Evolutionary conservation across 2,797 vertebrate genomes (phyloP), one percentile per base, ranked within the genome.

Genomic region (Lycodopsis pacificus): DNA sequence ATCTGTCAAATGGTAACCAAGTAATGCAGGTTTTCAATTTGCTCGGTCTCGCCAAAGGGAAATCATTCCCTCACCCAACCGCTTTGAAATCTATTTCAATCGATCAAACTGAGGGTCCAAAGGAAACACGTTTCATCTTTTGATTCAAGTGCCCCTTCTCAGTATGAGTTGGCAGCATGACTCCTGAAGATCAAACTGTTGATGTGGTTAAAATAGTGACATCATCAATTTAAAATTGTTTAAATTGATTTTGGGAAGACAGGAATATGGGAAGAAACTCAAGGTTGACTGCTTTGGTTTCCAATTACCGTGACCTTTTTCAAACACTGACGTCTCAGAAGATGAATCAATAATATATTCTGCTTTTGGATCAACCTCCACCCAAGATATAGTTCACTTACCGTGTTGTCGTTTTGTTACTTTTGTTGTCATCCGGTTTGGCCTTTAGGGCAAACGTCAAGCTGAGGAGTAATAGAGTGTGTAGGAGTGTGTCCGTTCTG

Each of bases 61-160:
- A 89, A 85, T 44, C 27, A 87, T 87, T 88, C 44, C 62, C 58
- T 83, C 75, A 78, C 34, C 56, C 54, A 56, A 13, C 44, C 25
- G 14, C 89, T 92, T 94, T 91, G 81, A 94, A 92, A 92, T 92
- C 86, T 51, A 85, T 75, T 92, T 90, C 77, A 87, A 88, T 89
- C 62, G 71, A 65, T 92, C 86, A 85, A 54, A 82, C 64, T 42
- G 12, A 40, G 44, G 76, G 42, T 83, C 73, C 65, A 82, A 81
- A 83, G 76, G 76, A 81, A 86, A 77, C 75, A 77, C 62, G 75
- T 86, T 86, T 90, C 74, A 89, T 90, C 80, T 84, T 84, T 86
- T 81, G 64, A 80, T 88, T 81, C 56, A 58, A 92, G 87, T 70
- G 73, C 32, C 54, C 76, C 70, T 82, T 79, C 68, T 76, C 82